Conservation (phyloP, 2,888 invertebrate genomes). For the Amphipyra tragopoginis region DNA sequence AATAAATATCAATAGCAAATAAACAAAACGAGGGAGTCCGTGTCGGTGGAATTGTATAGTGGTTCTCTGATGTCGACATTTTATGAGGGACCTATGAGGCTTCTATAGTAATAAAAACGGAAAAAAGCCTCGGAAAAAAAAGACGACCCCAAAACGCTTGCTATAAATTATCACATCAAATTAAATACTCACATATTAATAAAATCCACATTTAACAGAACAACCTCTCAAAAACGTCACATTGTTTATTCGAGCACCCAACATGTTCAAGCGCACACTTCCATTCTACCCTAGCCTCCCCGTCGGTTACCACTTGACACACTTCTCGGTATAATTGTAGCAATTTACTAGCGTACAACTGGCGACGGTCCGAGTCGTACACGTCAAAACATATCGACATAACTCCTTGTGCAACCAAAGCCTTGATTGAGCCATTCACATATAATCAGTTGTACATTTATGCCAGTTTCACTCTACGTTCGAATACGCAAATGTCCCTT, state of each 20-base stretch:
- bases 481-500: constrained; percentile 69
- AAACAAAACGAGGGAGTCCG: too few species aligned
- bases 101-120: too few species aligned
- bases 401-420: constrained; percentile 77
- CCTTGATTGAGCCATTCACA: constrained; percentile 84
- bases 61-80: too few species aligned
- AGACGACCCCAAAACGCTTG: too few species aligned
- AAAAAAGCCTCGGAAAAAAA: too few species aligned
- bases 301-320: constrained; percentile 79
- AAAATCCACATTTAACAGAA: constrained; percentile 7
- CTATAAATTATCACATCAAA: neutral
- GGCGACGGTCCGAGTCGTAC: constrained; percentile 70
- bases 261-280: constrained; percentile 17
- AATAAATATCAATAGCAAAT: too few species aligned
- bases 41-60: too few species aligned
- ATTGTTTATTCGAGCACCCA: constrained; percentile 29
- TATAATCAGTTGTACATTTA: constrained; percentile 77
- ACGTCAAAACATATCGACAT: constrained; percentile 86
- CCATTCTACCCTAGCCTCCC: constrained; percentile 65
- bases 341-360: constrained; percentile 76
- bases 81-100: too few species aligned
- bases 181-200: constrained; percentile 19
- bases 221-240: constrained; percentile 12
- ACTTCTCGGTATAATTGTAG: constrained; percentile 86
- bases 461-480: constrained; percentile 75